Base-by-base conservation (phyloP, 2,797 vertebrate genomes). In the Tachyglossus aculeatus region DNA sequence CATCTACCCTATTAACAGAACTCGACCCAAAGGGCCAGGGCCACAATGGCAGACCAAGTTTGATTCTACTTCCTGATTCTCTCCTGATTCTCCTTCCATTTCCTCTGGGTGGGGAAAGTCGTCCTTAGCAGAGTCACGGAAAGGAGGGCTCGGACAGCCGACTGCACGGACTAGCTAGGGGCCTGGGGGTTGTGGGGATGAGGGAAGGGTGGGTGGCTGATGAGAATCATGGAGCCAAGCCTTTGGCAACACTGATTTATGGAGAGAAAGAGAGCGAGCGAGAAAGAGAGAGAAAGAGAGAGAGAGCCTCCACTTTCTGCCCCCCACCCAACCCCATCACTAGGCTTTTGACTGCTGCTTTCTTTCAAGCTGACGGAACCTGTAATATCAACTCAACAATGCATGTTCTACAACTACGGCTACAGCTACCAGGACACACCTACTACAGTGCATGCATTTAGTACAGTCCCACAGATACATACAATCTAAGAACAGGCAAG, bases 391-490 rank as follows among this genome's bases (percentile, higher is more conserved):
- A 93, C 90, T 92, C 86, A 61, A 92, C 92, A 92, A 92, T 92
- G 91, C 89, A 93, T 92, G 90, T 93, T 90, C 92, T 88, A 93
- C 88, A 87, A 88, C 90, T 92, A 91, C 88, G 6, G 88, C 91
- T 93, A 93, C 88, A 80, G 88, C 92, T 93, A 94, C 91, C 92
- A 90, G 88, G 80, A 90, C 85, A 92, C 90, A 45, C 86, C 88
- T 86, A 94, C 92, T 86, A 93, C 92, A 90, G 85, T 86, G 92
- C 93, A 94, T 94, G 93, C 93, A 94, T 89, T 89, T 86, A 91
- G 90, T 92, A 92, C 93, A 93, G 91, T 92, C 90, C 90, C 91
- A 92, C 91, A 93, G 91, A 93, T 88, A 93, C 92, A 94, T 88
- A 94, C 91, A 92, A 66, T 93, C 92, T 91, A 91, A 91, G 88